Evolutionary conservation across 2,113 vertebrate species (phyloP).

Genomic region (Columbina picui): DNA sequence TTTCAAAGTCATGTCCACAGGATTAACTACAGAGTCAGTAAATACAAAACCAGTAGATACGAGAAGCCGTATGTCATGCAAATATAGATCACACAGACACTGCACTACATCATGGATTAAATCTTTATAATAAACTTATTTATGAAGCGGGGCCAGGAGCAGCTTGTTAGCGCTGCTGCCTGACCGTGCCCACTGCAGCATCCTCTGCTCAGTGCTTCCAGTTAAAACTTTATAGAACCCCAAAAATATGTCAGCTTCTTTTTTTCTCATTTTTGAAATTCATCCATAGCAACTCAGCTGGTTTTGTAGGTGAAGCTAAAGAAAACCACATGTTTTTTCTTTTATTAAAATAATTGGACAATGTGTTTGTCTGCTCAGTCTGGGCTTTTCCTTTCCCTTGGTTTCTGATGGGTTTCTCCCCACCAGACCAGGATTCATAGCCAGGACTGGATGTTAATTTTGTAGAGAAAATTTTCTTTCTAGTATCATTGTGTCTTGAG

Average conservation of each 20-base stretch:
- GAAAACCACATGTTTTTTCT: background rate
- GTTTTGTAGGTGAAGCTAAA: background rate
- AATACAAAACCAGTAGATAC: background rate
- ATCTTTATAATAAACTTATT: background rate
- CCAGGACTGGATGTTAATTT: background rate
- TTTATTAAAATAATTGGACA: background rate
- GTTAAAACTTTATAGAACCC: background rate
- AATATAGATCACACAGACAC: background rate
- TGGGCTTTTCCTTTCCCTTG: background rate
- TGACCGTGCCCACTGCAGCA: background rate
- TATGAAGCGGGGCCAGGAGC: fast-evolving
- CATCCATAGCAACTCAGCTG: background rate
- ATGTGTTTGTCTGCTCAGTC: background rate
- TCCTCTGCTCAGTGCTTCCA: background rate
- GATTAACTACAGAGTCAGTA: background rate
- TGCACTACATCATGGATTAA: background rate
- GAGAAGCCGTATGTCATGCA: background rate
- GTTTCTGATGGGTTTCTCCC: background rate
- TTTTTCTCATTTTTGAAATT: background rate
- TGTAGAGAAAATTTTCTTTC: background rate
- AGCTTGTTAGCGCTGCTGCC: background rate
- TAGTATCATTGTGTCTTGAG: background rate
- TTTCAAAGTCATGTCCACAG: background rate
- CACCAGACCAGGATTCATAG: background rate
- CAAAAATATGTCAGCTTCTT: background rate